phyloP scores from a whole-genome alignment of 2,888 invertebrate species.

The Machimus atricapillus region DNA sequence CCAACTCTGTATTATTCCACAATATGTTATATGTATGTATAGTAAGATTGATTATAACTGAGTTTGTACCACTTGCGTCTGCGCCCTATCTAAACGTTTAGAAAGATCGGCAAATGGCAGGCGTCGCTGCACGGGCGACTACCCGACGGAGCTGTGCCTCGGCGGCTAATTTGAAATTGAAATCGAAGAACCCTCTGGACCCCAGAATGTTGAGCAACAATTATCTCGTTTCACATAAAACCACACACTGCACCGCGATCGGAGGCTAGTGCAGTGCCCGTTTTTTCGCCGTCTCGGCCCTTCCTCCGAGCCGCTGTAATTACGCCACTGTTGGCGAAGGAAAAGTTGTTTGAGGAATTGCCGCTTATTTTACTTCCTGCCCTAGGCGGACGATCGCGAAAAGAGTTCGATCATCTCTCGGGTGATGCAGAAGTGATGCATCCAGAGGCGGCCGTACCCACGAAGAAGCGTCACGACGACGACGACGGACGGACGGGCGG shows the following conservation, averaged over 20 bases:
- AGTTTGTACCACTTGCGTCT: not conserved
- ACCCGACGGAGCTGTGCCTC: not conserved
- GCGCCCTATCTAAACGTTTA: not conserved
- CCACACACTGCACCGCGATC: not conserved
- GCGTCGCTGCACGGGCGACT: not conserved
- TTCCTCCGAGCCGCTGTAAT: conserved; percentile 8
- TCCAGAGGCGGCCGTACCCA: not conserved
- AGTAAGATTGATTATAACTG: not conserved
- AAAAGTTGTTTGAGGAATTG: conserved; percentile 38
- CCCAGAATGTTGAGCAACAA: not conserved
- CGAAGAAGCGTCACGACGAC: not conserved
- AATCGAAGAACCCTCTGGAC: not conserved
- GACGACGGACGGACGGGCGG: not conserved
- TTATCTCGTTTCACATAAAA: not conserved
- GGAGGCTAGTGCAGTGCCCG: not conserved
- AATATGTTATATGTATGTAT: not conserved
- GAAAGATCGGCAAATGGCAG: not conserved
- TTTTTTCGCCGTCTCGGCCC: not conserved
- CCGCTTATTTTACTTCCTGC: conserved; percentile 38
- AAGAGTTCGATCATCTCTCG: conserved; percentile 32
- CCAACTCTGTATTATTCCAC: not conserved
- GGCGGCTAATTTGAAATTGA: not conserved
- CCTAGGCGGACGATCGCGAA: conserved; percentile 22
- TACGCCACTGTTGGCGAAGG: conserved; percentile 32
- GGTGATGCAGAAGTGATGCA: not conserved